Base-by-base conservation (phyloP, 2,888 invertebrate genomes). In the Tanypteryx hageni region DNA sequence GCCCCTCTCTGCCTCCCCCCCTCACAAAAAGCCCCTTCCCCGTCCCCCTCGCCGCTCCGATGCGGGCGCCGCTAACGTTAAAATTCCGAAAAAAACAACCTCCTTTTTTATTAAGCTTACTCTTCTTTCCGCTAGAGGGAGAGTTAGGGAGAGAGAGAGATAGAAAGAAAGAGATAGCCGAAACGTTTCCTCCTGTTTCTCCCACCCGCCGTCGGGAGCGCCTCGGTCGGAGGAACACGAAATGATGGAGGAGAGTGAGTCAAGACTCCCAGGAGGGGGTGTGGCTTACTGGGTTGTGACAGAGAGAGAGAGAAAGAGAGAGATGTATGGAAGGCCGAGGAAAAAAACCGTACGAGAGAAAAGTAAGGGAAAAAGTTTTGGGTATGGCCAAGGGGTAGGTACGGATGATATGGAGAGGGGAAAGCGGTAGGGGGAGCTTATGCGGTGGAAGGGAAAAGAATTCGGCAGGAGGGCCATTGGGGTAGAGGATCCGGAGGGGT, bases 121-220 rank as follows among this genome's bases (percentile, higher is more conserved):
- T 59, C 89, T 31, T 89, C 89, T 89, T 89, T 89, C 89, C 89
- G 89, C 89, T 89, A 89, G 89, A 89, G 89, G 89, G 59, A 86
- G 86, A 83, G 83, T 44, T 44, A 83, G 83, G 16, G 56, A 61
- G 59, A 82, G n/a, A 27, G 64, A 89, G 89, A 82, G n/a, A 27
- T 31, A 89, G 89, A 31, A 59, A 59, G 59, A 31, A 64, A 44
- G 89, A 58, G 85, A 59, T 27, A 16, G 44, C n/a, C 27, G 61
- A 31, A 89, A 89, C 61, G 22, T 89, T 44, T 64, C 89, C 89
- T 89, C 61, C 59, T 89, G 89, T 44, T 89, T 89, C 89, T 61
- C 44, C 61, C 89, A 13, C 31, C 89, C n/a, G 89, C 89, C 89
- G 89, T 61, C 31, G 61, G 31, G 64, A 61, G 89, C 89, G 64